Conservation (phyloP, 2,888 invertebrate genomes). For the Hirtodrosophila duncani region DNA sequence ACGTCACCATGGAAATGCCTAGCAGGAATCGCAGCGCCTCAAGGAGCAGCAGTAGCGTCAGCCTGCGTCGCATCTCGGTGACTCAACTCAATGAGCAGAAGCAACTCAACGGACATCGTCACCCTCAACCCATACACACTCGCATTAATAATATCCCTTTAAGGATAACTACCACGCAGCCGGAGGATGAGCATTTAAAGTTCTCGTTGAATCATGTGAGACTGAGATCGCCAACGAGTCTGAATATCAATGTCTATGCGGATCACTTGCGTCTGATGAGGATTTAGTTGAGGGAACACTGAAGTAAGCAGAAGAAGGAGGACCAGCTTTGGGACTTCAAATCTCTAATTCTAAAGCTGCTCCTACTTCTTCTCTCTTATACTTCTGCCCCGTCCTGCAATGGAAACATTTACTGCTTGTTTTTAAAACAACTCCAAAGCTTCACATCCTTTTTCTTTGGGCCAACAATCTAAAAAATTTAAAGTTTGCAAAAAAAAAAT, state of each 20-base stretch:
- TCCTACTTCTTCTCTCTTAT: no score
- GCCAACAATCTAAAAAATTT: no score
- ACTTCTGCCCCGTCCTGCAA: no score
- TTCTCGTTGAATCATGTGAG: slow-evolving; percentile 39
- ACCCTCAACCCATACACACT: slow-evolving; percentile 33
- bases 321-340: neutral
- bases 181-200: slow-evolving; percentile 22
- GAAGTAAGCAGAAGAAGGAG: neutral
- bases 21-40: neutral
- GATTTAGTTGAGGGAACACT: slow-evolving; percentile 10
- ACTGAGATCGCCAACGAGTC: no score
- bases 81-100: slow-evolving; percentile 31
- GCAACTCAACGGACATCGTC: slow-evolving; percentile 40
- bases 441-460: no score
- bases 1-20: slow-evolving; percentile 17
- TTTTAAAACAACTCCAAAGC: no score
- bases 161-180: slow-evolving; percentile 44
- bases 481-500: no score
- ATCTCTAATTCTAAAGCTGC: no score
- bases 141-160: slow-evolving; percentile 52
- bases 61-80: slow-evolving; percentile 3
- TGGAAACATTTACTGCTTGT: no score
- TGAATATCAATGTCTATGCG: slow-evolving; percentile 67
- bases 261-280: slow-evolving; percentile 49
- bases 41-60: slow-evolving; percentile 3